A percentile compares a stretch with the other conserved stretches of the same genome.
These are phyloP conservation scores for Hippoglossus hippoglossus DNA, from an alignment of 2,797 vertebrate species.

Conservation along the genomic window DNA sequence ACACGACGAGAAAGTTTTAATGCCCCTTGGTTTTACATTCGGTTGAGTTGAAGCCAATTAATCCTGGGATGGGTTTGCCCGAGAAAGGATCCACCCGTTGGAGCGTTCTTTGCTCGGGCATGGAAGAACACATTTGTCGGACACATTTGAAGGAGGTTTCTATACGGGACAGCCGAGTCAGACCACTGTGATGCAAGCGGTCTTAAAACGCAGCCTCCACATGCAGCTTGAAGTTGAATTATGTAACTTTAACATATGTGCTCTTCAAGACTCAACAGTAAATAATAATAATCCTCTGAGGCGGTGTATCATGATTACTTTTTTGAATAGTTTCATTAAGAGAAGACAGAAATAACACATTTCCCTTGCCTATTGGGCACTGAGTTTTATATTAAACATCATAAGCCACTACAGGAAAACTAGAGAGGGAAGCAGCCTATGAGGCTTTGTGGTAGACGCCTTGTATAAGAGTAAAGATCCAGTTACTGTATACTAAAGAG, in stretches of 20 bases:
- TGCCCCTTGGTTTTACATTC: too few relatives aligned
- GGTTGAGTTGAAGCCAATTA: too few relatives aligned
- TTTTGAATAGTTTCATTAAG: too few relatives aligned
- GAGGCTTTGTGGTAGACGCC: neutral
- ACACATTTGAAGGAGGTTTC: too few relatives aligned
- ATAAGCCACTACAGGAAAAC: constrained; percentile 43
- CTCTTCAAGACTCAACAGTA: neutral
- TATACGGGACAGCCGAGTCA: too few relatives aligned
- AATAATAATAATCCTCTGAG: constrained; percentile 7
- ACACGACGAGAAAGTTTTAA: too few relatives aligned
- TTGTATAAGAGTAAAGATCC: neutral
- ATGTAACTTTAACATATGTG: neutral
- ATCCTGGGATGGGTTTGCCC: too few relatives aligned
- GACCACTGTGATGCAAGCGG: too few relatives aligned
- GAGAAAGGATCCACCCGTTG: too few relatives aligned
- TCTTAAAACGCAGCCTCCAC: too few relatives aligned
- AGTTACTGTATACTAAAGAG: constrained; percentile 9
- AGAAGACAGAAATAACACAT: constrained; percentile 55
- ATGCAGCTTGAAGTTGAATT: neutral
- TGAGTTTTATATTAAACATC: constrained; percentile 56
- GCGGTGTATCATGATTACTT: constrained; percentile 22
- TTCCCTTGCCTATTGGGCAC: constrained; percentile 30
- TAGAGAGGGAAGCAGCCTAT: constrained; percentile 1
- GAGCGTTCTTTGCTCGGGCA: too few relatives aligned
- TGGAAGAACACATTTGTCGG: too few relatives aligned